Percentiles rank a stretch among this genome's conserved stretches.
Evolutionary conservation across 2,888 invertebrate species (phyloP).

Genomic region (Drosophila mettleri): DNA sequence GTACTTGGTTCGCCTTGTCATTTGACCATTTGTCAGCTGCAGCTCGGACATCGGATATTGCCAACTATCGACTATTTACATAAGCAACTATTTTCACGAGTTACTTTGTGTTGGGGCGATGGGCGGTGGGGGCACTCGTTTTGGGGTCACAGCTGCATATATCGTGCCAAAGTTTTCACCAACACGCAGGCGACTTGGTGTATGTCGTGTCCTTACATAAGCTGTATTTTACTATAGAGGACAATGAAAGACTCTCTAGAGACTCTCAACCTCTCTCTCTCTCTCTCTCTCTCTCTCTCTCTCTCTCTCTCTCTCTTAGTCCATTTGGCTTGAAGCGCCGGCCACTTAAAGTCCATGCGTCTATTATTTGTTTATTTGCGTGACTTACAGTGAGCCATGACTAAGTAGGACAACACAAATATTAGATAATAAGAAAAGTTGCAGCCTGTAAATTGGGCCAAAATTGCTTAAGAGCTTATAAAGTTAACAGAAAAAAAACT

Average conservation of each 20-base stretch:
- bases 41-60: slow-evolving; percentile 26
- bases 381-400: slow-evolving; percentile 16
- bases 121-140: slow-evolving; percentile 15
- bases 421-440: background rate
- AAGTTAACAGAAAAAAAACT: background rate
- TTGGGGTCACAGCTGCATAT: slow-evolving; percentile 63
- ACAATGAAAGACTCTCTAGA: slow-evolving; percentile 14
- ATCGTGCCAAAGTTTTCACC: slow-evolving; percentile 56
- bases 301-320: background rate
- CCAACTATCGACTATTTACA: slow-evolving; percentile 45
- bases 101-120: slow-evolving; percentile 4
- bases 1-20: slow-evolving; percentile 37
- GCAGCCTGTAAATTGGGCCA: background rate
- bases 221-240: slow-evolving; percentile 47
- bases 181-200: slow-evolving; percentile 44
- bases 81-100: slow-evolving; percentile 46
- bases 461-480: background rate
- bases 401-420: background rate
- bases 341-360: slow-evolving; percentile 59
- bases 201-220: slow-evolving; percentile 69
- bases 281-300: background rate
- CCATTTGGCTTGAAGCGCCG: slow-evolving; percentile 54
- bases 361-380: slow-evolving; percentile 56
- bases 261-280: slow-evolving; percentile 6
- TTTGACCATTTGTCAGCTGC: slow-evolving; percentile 64